Evolutionary conservation across 2,888 invertebrate species (phyloP).

Genomic region (Acrocyrtus sp.): DNA sequence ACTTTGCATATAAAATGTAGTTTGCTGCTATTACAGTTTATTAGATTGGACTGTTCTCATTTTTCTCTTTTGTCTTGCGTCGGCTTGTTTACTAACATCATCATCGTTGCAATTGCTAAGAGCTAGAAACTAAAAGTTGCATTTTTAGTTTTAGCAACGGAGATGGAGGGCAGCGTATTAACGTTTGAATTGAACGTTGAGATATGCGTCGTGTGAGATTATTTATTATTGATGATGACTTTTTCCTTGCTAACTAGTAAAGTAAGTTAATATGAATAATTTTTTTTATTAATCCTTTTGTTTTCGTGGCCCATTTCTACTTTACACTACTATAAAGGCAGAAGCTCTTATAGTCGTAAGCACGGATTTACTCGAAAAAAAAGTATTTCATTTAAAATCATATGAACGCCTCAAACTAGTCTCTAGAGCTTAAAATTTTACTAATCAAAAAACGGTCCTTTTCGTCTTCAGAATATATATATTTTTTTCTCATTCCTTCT

Average conservation of each 20-base stretch:
- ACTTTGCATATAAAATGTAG: conserved; percentile 29
- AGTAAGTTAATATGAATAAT: conserved; percentile 10
- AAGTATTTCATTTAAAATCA: too few species aligned
- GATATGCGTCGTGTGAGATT: too few species aligned
- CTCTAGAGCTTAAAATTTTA: too few species aligned
- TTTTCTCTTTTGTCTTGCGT: conserved; percentile 26
- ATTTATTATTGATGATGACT: too few species aligned
- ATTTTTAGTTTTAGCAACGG: background rate
- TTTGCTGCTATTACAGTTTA: conserved; percentile 27
- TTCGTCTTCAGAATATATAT: too few species aligned
- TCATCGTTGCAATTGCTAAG: background rate
- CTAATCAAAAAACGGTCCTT: too few species aligned
- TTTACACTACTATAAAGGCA: conserved; percentile 1
- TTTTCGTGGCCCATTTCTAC: conserved; percentile 19
- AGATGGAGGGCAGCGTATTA: background rate
- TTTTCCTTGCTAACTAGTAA: background rate
- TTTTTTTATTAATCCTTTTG: conserved; percentile 9
- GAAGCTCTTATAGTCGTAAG: too few species aligned
- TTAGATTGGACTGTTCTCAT: conserved; percentile 41
- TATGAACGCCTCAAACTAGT: too few species aligned
- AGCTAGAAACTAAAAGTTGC: background rate
- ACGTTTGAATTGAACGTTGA: too few species aligned
- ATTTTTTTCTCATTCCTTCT: too few species aligned
- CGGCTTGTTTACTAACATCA: conserved; percentile 6
- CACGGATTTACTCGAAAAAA: too few species aligned